phyloP scores from a whole-genome alignment of 2,888 invertebrate genomes.

The Chloroclystis v-ata region DNA sequence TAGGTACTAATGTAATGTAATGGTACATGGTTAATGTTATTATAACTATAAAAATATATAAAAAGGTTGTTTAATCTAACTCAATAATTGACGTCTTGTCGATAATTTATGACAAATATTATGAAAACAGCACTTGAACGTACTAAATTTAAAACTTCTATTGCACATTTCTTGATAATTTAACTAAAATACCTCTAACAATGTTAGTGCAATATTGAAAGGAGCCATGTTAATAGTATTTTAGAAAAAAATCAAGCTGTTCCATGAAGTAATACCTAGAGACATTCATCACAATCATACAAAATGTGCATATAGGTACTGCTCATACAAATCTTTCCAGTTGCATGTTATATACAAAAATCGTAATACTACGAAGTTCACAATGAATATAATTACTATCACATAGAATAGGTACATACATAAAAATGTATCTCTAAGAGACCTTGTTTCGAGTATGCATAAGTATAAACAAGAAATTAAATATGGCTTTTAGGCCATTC shows the following conservation, averaged over 20 bases:
- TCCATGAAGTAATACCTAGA: slow-evolving; percentile 7
- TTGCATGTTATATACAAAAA: slow-evolving; percentile 38
- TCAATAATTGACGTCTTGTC: slow-evolving; percentile 43
- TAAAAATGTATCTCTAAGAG: slow-evolving; percentile 39
- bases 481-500: slow-evolving; percentile 2
- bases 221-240: background rate
- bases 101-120: slow-evolving; percentile 32
- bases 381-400: slow-evolving; percentile 42
- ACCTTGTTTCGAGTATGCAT: slow-evolving; percentile 36
- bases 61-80: slow-evolving; percentile 15
- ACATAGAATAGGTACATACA: slow-evolving; percentile 35
- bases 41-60: background rate
- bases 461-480: slow-evolving; percentile 4
- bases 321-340: slow-evolving; percentile 29
- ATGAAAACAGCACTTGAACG: slow-evolving; percentile 40
- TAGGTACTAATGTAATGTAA: too few relatives aligned
- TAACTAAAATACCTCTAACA: slow-evolving; percentile 16
- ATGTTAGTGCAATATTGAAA: background rate
- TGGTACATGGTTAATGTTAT: too few relatives aligned
- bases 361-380: slow-evolving; percentile 34
- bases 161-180: slow-evolving; percentile 27
- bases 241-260: slow-evolving; percentile 17
- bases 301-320: slow-evolving; percentile 23
- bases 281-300: slow-evolving; percentile 7
- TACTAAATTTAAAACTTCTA: slow-evolving; percentile 35